Evolutionary conservation across 2,797 vertebrate species (phyloP).

Genomic region (Thunnus albacares): DNA sequence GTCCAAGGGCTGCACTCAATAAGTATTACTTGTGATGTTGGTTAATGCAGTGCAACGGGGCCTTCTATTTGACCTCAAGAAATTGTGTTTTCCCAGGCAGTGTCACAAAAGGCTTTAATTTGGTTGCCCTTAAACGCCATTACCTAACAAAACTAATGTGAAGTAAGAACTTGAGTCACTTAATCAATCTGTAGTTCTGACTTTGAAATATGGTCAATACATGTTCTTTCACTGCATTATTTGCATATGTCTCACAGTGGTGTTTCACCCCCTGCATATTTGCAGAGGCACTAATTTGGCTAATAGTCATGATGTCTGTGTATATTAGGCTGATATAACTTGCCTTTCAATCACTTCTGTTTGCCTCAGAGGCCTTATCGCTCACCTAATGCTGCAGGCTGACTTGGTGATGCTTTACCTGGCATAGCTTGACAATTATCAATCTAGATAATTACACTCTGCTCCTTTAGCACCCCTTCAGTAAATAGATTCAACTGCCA

Average conservation of each 20-base stretch:
- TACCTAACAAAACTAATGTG: background rate
- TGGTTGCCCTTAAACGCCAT: background rate
- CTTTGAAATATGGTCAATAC: background rate
- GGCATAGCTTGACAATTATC: background rate
- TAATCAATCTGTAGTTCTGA: background rate
- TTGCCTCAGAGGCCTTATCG: background rate
- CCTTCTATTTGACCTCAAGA: constrained; percentile 32
- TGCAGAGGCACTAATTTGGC: constrained; percentile 2
- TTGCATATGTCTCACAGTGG: background rate
- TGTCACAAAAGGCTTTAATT: constrained; percentile 11
- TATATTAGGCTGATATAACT: background rate
- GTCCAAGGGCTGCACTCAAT: constrained; percentile 52
- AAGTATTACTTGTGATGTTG: constrained; percentile 63
- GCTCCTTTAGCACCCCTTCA: background rate
- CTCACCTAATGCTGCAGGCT: background rate
- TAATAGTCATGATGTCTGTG: background rate
- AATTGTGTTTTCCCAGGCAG: constrained; percentile 12
- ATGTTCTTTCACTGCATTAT: background rate
- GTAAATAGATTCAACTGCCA: constrained; percentile 18
- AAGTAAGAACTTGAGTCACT: background rate
- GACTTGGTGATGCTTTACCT: constrained; percentile 1
- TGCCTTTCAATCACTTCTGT: background rate
- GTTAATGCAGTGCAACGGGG: constrained; percentile 43
- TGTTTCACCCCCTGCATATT: background rate
- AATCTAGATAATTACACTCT: constrained; percentile 15